A percentile compares a stretch with the other conserved stretches of the same genome.
Evolutionary conservation across 2,797 vertebrate genomes (phyloP).

Genomic region (Synaphobranchus kaupii): DNA sequence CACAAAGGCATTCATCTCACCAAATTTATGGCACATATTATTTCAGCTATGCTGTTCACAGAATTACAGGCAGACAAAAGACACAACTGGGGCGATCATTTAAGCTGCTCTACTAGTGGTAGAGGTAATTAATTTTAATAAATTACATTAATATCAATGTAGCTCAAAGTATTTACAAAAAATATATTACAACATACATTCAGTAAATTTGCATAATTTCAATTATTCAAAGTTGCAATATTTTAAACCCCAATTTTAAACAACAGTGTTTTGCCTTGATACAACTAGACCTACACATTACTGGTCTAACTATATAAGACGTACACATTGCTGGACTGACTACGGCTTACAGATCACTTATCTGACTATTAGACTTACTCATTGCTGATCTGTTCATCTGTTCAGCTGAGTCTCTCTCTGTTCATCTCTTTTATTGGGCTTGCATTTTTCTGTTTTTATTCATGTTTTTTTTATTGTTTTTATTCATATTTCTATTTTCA

Average conservation of each 20-base stretch:
- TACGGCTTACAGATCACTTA: not conserved
- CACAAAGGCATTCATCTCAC: not conserved
- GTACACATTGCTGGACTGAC: not conserved
- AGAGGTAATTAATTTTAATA: not conserved
- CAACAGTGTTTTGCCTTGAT: not conserved
- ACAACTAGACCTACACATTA: not conserved
- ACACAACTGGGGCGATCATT: not conserved
- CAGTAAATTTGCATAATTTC: not conserved
- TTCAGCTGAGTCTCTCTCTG: not conserved
- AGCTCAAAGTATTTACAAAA: not conserved
- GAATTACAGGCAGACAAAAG: not conserved
- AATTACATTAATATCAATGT: not conserved
- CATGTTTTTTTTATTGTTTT: not conserved
- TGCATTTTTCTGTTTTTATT: conserved; percentile 13
- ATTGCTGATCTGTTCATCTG: not conserved
- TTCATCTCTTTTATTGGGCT: conserved; percentile 16
- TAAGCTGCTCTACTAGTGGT: not conserved
- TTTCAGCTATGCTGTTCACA: not conserved
- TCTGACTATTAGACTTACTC: not conserved
- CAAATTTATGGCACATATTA: not conserved
- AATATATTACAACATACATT: not conserved
- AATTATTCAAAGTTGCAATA: not conserved
- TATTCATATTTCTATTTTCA: not conserved
- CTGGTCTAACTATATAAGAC: not conserved
- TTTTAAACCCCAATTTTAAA: not conserved